Conservation (phyloP, 2,113 vertebrate genomes). For the Vireo altiloquus region DNA sequence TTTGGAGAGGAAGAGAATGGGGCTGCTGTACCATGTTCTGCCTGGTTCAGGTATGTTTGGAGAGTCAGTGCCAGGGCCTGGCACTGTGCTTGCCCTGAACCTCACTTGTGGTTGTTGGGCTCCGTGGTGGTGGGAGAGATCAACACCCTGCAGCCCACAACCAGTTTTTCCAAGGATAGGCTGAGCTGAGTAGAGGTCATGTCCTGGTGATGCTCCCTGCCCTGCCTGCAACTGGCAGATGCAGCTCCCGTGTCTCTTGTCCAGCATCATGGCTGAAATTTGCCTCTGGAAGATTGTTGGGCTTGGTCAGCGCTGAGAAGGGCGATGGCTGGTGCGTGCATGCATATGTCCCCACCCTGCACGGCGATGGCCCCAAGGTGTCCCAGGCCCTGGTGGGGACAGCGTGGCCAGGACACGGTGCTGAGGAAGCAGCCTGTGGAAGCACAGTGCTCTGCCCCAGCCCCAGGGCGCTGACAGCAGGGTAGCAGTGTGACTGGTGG, state of each 20-base stretch:
- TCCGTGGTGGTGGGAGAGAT: not conserved
- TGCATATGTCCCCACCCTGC: not conserved
- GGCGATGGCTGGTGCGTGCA: not conserved
- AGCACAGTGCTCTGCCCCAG: fast-evolving
- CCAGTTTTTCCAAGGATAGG: not conserved
- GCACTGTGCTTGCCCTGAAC: not conserved
- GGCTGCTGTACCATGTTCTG: not conserved
- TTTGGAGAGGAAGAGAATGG: not conserved
- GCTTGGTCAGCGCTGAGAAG: not conserved
- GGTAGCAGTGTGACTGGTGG: not conserved
- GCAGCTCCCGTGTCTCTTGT: not conserved
- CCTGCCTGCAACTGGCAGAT: not conserved
- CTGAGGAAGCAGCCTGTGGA: not conserved
- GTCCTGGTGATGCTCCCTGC: not conserved
- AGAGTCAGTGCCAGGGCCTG: not conserved
- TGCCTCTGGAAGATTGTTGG: not conserved
- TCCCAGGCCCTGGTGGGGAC: not conserved
- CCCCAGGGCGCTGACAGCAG: fast-evolving
- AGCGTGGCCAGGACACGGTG: fast-evolving
- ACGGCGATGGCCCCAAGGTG: not conserved
- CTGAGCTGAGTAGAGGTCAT: not conserved
- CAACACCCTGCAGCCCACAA: not conserved
- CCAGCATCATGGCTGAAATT: not conserved
- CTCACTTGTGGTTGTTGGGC: fast-evolving
- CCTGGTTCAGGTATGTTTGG: not conserved